A percentile compares a stretch with the other conserved stretches of the same genome.
phyloP scores from a whole-genome alignment of 1,140 invertebrate species.

The Eciton burchellii region DNA sequence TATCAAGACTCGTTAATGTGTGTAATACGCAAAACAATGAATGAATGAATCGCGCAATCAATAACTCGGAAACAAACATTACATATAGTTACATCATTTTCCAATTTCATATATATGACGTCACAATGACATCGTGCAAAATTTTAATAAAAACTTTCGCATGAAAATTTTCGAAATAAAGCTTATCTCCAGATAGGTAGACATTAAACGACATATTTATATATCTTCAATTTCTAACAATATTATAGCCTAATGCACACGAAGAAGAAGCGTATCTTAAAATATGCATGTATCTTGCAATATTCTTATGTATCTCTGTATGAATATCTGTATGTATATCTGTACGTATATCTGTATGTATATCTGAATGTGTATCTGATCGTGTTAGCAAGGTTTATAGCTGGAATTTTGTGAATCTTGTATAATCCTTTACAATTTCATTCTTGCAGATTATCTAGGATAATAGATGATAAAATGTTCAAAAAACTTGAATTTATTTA shows the following conservation, averaged over 20 bases:
- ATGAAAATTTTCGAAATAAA: background rate
- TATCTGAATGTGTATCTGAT: background rate
- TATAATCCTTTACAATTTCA: background rate
- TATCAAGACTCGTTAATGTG: background rate
- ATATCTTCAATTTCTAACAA: too few relatives aligned
- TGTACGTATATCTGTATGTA: too few relatives aligned
- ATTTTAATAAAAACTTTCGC: background rate
- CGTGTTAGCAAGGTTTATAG: background rate
- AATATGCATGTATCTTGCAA: too few relatives aligned
- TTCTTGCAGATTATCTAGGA: background rate
- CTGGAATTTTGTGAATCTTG: background rate
- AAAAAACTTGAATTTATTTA: conserved; percentile 60
- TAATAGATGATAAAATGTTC: conserved; percentile 28
- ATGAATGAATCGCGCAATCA: background rate
- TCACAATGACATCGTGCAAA: background rate
- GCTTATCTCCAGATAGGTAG: background rate
- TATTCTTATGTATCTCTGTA: too few relatives aligned
- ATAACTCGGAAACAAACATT: conserved; percentile 5
- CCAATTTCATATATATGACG: background rate
- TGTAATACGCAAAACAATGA: background rate
- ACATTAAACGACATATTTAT: background rate
- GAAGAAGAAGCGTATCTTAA: too few relatives aligned
- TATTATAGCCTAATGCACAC: too few relatives aligned
- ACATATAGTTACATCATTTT: conserved; percentile 8
- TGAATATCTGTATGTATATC: too few relatives aligned